Evolutionary conservation across 2,113 vertebrate species (phyloP), one percentile per base, ranked within the genome.

Genomic region (Spea bombifrons): DNA sequence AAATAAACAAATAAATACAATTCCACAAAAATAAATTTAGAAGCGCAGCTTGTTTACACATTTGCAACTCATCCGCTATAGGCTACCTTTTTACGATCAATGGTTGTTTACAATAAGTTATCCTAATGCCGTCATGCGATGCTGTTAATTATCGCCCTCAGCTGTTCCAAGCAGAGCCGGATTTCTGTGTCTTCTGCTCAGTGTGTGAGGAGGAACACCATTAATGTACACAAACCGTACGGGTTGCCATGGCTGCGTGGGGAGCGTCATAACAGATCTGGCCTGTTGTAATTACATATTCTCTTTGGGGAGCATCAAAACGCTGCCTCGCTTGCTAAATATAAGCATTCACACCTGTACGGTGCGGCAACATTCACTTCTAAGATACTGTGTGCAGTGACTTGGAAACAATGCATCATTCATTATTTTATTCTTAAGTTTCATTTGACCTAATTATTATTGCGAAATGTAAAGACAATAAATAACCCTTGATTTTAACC

Each of bases 71-170:
- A 63, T 17, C 12, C 43, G 9, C 47, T 75, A 15, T 49, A 66
- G 47, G 8, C 17, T 48, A 64, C 57, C 10, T 3, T 30, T 57
- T 10, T 63, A 50, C 71, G 46, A 15, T 63, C 16, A 74, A 61
- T 17, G 45, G 47, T 0, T 44, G 44, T 71, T 64, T 64, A 63
- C 45, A 71, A 49, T 4, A 65, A 43, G 15, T 16, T 53, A 44
- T 46, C 10, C 48, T 48, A 45, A 6, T 53, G 68, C 68, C 48
- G 44, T 65, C 55, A 8, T 45, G 57, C 67, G 6, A 46, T 10
- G 68, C 45, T 78, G 55, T 16, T 78, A 78, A 78, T 78, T n/a
- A 71, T 52, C 64, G 76, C 17, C 76, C 55, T 61, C 15, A 53
- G 53, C 53, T 48, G 45, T 50, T 45, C 3, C 45, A 43, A 2